Percentiles rank a stretch among this genome's conserved stretches.
Conservation (phyloP, 2,888 invertebrate species). For the Dusona sp. region DNA sequence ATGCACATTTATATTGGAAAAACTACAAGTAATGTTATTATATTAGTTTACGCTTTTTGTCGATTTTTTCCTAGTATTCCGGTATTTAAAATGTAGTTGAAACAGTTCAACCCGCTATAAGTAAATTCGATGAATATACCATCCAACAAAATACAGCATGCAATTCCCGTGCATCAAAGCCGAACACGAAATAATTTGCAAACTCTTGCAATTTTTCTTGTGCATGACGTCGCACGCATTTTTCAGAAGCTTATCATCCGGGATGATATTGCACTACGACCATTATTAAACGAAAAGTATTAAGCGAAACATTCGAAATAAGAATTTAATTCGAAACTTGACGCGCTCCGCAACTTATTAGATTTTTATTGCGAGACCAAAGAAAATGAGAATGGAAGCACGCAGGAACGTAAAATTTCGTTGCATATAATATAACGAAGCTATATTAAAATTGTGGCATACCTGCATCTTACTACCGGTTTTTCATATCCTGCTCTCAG, state of each 20-base stretch:
- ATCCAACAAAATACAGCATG: neutral
- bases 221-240: neutral
- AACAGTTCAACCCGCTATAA: neutral
- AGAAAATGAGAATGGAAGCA: constrained; percentile 24
- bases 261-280: constrained; percentile 44
- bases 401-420: constrained; percentile 35
- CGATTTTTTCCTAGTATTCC: neutral
- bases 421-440: constrained; percentile 62
- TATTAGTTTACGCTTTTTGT: neutral
- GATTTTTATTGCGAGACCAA: constrained; percentile 60
- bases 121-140: neutral
- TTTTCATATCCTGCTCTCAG: constrained; percentile 42
- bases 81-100: neutral
- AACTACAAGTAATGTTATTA: too few relatives aligned
- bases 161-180: neutral
- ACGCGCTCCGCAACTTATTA: constrained; percentile 12
- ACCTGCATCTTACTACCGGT: constrained; percentile 35
- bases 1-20: neutral
- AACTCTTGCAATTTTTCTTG: constrained; percentile 8
- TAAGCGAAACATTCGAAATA: constrained; percentile 51
- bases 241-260: neutral
- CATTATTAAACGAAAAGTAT: constrained; percentile 26
- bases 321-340: constrained; percentile 54
- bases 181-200: constrained; percentile 17
- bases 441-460: constrained; percentile 64